Percentiles rank a stretch among this genome's conserved stretches.
Conservation (phyloP, 2,888 invertebrate genomes). For the Stramonita haemastoma region DNA sequence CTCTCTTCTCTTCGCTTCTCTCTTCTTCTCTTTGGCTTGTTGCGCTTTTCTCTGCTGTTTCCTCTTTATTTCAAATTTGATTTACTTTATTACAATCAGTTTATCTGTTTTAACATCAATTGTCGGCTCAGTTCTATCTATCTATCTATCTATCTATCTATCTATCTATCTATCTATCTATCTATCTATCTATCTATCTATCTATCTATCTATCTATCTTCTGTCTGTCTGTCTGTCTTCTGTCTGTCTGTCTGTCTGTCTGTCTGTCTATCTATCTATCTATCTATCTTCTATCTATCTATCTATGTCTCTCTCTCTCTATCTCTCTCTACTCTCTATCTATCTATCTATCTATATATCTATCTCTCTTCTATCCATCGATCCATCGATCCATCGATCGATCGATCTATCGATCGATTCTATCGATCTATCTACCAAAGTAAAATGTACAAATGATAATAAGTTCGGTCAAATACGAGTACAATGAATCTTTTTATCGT, state of each 20-base stretch:
- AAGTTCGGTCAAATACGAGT: background rate
- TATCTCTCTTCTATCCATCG: background rate
- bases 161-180: background rate
- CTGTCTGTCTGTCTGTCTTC: background rate
- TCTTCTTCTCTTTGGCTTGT: background rate
- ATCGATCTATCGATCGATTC: background rate
- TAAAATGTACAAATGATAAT: background rate
- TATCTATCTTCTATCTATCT: background rate
- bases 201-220: background rate
- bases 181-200: background rate
- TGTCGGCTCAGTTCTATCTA: background rate
- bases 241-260: background rate
- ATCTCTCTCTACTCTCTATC: background rate
- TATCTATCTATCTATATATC: background rate
- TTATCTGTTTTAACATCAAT: background rate
- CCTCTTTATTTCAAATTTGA: too few species aligned
- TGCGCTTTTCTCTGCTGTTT: too few species aligned
- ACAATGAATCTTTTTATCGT: too few species aligned
- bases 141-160: background rate
- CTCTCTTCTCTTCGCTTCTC: background rate
- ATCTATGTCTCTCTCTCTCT: background rate
- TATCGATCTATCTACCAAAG: background rate
- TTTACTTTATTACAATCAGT: background rate
- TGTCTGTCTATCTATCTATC: background rate
- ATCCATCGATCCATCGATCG: background rate